Evolutionary conservation across 2,888 invertebrate species (phyloP).

Genomic region (Mylabris sibirica): DNA sequence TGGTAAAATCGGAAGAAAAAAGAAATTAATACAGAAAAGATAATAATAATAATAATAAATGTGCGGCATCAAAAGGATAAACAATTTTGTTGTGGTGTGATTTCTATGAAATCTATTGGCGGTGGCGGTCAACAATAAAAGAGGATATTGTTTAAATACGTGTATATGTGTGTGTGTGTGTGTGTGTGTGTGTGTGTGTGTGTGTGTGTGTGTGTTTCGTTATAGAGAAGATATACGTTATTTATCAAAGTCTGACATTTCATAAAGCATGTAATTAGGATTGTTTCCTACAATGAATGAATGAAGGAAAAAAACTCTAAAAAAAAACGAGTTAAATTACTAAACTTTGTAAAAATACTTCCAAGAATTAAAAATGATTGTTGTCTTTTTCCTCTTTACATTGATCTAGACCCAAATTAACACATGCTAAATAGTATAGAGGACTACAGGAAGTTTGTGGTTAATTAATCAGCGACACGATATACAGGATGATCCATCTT

Average conservation of each 20-base stretch:
- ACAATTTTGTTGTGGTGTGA: neutral
- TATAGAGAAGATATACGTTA: constrained; percentile 38
- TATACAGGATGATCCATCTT: neutral
- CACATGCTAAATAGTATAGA: constrained; percentile 48
- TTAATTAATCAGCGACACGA: constrained; percentile 43
- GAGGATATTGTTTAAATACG: neutral
- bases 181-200: neutral
- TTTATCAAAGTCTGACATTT: constrained; percentile 47
- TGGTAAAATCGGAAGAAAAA: constrained; percentile 28
- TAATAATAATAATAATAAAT: neutral
- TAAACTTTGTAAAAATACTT: constrained; percentile 39
- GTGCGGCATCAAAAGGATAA: constrained; percentile 17
- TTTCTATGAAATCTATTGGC: constrained; percentile 27
- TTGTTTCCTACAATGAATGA: constrained; percentile 34
- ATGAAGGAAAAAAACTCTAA: no score
- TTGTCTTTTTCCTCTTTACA: constrained; percentile 33
- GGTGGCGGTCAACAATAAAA: constrained; percentile 31
- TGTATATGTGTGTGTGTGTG: no score
- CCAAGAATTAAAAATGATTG: constrained; percentile 41
- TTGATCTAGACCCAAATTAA: constrained; percentile 40
- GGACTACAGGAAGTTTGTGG: constrained; percentile 53
- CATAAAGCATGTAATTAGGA: constrained; percentile 47
- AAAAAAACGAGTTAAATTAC: constrained; percentile 23
- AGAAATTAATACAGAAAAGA: no score
- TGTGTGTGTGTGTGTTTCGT: neutral